phyloP scores from a whole-genome alignment of 2,797 vertebrate species.

The Enteromius unitaeniatus region DNA sequence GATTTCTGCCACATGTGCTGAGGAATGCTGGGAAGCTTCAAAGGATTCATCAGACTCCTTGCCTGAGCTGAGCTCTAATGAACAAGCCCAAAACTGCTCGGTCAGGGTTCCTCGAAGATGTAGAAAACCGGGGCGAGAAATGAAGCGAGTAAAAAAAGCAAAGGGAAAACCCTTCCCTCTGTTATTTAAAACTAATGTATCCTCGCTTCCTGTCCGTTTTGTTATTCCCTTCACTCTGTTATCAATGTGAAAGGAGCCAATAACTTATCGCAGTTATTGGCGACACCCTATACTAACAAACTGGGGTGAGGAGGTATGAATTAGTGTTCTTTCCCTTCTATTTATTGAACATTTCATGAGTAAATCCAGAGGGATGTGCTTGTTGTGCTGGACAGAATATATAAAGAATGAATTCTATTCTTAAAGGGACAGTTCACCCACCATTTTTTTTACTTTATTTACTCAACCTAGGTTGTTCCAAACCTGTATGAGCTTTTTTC shows the following conservation, averaged over 20 bases:
- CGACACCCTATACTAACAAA: slow-evolving; percentile 51
- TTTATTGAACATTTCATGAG: slow-evolving; percentile 60
- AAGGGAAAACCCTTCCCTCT: not conserved
- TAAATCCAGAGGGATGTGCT: slow-evolving; percentile 55
- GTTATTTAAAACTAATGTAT: not conserved
- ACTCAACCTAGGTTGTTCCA: not conserved
- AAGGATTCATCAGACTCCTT: slow-evolving; percentile 19
- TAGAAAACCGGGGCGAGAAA: slow-evolving; percentile 1
- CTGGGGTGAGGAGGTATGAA: slow-evolving; percentile 65
- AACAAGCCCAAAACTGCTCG: slow-evolving; percentile 20
- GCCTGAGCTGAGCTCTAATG: slow-evolving; percentile 31
- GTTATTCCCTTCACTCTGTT: not conserved
- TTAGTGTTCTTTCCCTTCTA: slow-evolving; percentile 51
- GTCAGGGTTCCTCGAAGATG: slow-evolving; percentile 16
- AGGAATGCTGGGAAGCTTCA: slow-evolving; percentile 44
- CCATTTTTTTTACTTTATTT: not conserved
- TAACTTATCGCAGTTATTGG: slow-evolving; percentile 22
- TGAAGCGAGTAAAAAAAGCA: not conserved
- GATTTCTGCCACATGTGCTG: slow-evolving; percentile 42
- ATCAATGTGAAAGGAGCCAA: slow-evolving; percentile 5
- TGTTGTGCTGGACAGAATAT: slow-evolving; percentile 57
- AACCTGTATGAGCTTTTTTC: not conserved
- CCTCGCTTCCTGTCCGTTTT: slow-evolving; percentile 2
- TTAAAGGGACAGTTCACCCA: not conserved
- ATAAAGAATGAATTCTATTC: not conserved